Evolutionary conservation across 2,888 invertebrate species (phyloP), one percentile per base, ranked within the genome.

Genomic region (Coenonympha arcania): DNA sequence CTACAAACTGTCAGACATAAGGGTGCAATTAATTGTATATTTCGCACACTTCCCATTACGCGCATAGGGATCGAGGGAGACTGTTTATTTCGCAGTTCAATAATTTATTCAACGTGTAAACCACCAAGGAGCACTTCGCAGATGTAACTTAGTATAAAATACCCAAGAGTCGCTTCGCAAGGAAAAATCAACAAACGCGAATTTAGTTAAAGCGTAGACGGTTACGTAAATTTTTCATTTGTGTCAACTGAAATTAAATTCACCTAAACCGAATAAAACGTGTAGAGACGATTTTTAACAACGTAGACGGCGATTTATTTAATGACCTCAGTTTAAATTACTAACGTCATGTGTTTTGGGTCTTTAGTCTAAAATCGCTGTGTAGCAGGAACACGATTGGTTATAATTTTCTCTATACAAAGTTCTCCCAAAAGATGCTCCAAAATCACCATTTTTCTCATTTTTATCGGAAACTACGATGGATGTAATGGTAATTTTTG

Each of bases 21-120:
- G 55, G 52, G 60, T 54, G 52, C 58, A 55, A 59, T 62, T 62
- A 59, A 55, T 62, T 57, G 59, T 48, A 53, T 59, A 59, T 62
- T 60, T 54, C 57, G 31, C 52, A 53, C 48, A 58, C 55, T 60
- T 55, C 50, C 56, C 52, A 56, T 59, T 57, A 56, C 50, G 57
- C 49, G 51, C 56, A 58, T 54, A 58, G 56, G 55, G 51, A 49
- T 49, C 49, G 47, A 51, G 45, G 50, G 37, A 57, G 49, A 20
- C 44, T 51, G 49, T 54, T 54, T 45, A 50, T 44, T 44, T 18
- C 44, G 44, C 44, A 48, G 55, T 60, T 58, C 55, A 56, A 58
- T 60, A 55, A 58, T 56, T 60, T 60, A 60, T 60, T 60, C 60
- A 60, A 44, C 51, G 50, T 52, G 49, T 48, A 42, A 52, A 50